Conservation (phyloP, 1,140 invertebrate species). For the Cataglyphis hispanica region DNA sequence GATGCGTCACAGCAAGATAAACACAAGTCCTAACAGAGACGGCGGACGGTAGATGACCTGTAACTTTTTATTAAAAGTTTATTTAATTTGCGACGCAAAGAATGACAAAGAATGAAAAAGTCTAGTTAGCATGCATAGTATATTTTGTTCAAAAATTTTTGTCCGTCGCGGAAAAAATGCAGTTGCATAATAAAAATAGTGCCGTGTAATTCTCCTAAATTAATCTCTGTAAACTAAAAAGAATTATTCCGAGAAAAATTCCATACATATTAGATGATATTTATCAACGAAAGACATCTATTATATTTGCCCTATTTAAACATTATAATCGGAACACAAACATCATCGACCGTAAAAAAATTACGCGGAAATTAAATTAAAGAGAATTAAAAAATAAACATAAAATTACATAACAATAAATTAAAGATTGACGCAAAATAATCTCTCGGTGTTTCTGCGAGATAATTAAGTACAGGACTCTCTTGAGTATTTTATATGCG, state of each 20-base stretch:
- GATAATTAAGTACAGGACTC: conserved; percentile 18
- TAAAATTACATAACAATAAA: too few species aligned
- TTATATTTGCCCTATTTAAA: not conserved
- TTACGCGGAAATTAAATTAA: not conserved
- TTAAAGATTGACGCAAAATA: not conserved
- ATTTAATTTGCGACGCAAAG: not conserved
- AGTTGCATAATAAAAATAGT: conserved; percentile 28
- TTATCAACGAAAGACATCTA: not conserved
- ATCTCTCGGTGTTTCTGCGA: not conserved
- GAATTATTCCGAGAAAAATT: not conserved
- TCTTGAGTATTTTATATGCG: conserved; percentile 17
- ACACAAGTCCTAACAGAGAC: conserved; percentile 17
- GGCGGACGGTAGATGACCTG: conserved; percentile 27
- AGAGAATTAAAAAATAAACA: too few species aligned
- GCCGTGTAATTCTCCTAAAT: conserved; percentile 34
- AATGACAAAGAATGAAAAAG: conserved; percentile 47
- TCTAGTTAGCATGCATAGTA: conserved; percentile 53
- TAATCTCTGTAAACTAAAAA: conserved; percentile 28
- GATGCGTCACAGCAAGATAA: conserved; percentile 30
- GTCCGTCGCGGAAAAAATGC: conserved; percentile 23
- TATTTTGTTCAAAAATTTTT: conserved; percentile 56
- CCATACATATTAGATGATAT: not conserved
- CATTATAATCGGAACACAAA: not conserved
- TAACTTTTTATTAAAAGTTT: conserved; percentile 34
- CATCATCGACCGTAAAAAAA: not conserved